phyloP scores from a whole-genome alignment of 2,888 invertebrate genomes.

The Linnaemya vulpina region DNA sequence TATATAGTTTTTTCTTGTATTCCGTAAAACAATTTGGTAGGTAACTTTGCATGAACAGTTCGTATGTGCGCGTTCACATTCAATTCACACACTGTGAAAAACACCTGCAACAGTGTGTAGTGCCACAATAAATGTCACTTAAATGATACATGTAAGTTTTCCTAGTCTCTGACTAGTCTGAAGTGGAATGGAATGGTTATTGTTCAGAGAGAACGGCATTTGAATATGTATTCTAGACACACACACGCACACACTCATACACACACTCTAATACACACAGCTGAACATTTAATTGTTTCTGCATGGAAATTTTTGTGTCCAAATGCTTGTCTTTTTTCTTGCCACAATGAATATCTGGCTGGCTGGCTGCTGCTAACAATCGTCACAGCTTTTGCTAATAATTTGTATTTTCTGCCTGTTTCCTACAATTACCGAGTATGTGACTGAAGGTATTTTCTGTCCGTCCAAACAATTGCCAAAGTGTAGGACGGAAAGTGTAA shows the following conservation, averaged over 20 bases:
- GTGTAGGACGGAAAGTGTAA: slow-evolving; percentile 54
- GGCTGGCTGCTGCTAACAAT: slow-evolving; percentile 12
- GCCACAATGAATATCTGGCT: slow-evolving; percentile 5
- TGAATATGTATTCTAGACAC: neutral
- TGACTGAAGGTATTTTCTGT: slow-evolving; percentile 41
- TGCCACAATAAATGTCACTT: slow-evolving; percentile 72
- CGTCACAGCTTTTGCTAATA: slow-evolving; percentile 23
- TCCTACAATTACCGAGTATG: slow-evolving; percentile 42
- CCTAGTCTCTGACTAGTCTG: neutral
- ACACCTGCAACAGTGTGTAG: slow-evolving; percentile 71
- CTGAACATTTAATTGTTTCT: slow-evolving; percentile 19
- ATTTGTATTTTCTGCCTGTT: slow-evolving; percentile 33
- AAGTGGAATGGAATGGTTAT: slow-evolving; percentile 3
- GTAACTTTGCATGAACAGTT: neutral
- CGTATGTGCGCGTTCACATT: neutral
- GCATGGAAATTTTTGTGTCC: slow-evolving; percentile 14
- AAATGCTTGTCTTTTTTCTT: slow-evolving; percentile 8
- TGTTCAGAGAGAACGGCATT: slow-evolving; percentile 1
- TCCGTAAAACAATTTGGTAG: slow-evolving; percentile 36
- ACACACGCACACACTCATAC: neutral
- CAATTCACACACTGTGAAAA: slow-evolving; percentile 12
- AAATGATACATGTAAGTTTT: slow-evolving; percentile 63
- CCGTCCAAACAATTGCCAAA: slow-evolving; percentile 5
- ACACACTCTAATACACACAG: neutral
- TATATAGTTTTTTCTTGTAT: slow-evolving; percentile 20